Percentiles rank a stretch among this genome's conserved stretches.
These are phyloP conservation scores for Watsonalla binaria DNA, from an alignment of 2,888 invertebrate genomes.

Conservation along the genomic window DNA sequence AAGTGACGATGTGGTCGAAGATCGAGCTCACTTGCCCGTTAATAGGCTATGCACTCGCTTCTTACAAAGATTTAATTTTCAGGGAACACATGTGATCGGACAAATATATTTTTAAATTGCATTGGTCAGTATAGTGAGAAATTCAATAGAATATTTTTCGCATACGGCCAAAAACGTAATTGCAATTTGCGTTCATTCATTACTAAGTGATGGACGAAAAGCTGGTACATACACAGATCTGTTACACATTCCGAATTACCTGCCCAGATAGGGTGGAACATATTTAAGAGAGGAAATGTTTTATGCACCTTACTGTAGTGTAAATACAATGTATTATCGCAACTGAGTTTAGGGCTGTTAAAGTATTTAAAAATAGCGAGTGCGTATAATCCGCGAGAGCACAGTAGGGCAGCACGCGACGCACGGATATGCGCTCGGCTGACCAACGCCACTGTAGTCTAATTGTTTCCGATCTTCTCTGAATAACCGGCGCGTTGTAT, in stretches of 20 bases:
- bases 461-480: constrained; percentile 76
- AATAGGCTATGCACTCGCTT: too few relatives aligned
- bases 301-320: not conserved
- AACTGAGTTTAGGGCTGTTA: constrained; percentile 16
- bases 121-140: too few relatives aligned
- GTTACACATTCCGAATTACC: constrained; percentile 27
- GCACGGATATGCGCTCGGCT: constrained; percentile 72
- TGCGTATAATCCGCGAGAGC: constrained; percentile 55
- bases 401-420: constrained; percentile 57
- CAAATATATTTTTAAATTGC: too few relatives aligned
- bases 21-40: too few relatives aligned
- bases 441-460: constrained; percentile 72
- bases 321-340: constrained; percentile 18
- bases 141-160: constrained; percentile 12
- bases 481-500: constrained; percentile 64
- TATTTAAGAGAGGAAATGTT: not conserved
- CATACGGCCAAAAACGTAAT: constrained; percentile 24
- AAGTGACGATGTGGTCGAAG: too few relatives aligned
- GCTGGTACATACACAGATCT: constrained; percentile 23
- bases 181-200: constrained; percentile 24
- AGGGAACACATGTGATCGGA: too few relatives aligned
- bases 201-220: constrained; percentile 30
- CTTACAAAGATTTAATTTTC: too few relatives aligned
- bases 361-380: constrained; percentile 24
- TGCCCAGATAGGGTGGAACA: constrained; percentile 7